These are phyloP conservation scores for Ondatra zibethicus DNA, from an alignment of 2,113 vertebrate species.

Conservation along the genomic window DNA sequence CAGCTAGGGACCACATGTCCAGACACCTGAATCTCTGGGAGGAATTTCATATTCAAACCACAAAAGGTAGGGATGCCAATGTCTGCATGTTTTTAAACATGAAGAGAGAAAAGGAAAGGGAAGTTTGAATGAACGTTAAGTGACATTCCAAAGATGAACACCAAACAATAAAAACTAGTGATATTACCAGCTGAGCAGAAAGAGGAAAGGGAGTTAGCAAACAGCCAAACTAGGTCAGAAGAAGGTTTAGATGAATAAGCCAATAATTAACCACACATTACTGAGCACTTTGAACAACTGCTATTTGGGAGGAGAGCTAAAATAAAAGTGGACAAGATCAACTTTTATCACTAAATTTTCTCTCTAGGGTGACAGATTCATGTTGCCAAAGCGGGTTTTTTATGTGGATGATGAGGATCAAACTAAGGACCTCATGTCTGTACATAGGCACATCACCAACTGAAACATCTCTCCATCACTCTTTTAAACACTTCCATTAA, in stretches of 20 bases:
- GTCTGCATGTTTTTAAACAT: background rate
- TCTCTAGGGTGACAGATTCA: background rate
- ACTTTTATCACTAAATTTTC: background rate
- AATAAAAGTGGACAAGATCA: background rate
- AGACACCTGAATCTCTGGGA: background rate
- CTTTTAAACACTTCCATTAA: background rate
- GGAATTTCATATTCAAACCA: background rate
- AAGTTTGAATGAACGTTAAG: background rate
- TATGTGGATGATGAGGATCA: background rate
- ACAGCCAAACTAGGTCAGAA: background rate
- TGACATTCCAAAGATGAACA: background rate
- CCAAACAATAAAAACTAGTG: background rate
- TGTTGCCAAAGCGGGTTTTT: background rate
- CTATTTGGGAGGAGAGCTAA: background rate
- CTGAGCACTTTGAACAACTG: background rate
- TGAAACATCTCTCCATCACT: background rate
- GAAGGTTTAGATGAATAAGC: background rate
- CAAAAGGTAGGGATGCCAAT: background rate
- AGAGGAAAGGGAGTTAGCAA: background rate
- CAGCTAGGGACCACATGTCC: background rate
- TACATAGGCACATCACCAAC: too few species aligned
- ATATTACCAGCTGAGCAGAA: background rate
- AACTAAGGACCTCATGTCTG: background rate
- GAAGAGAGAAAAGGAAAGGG: background rate
- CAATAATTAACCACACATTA: background rate